Conservation (phyloP, 1,140 invertebrate species). For the Drosophila tristis region DNA sequence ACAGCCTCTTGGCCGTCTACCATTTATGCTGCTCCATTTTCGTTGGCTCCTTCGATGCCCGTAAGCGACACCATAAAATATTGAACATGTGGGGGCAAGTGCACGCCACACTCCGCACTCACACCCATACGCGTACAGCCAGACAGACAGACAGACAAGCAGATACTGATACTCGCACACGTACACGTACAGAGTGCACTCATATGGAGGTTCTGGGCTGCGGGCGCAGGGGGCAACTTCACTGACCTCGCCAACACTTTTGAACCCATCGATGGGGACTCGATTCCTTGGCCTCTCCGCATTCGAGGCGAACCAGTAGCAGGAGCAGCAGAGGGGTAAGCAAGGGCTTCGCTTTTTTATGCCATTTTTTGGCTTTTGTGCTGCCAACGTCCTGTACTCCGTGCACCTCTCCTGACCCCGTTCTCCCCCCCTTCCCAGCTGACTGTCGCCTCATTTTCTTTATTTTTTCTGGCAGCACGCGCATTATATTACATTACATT, state of each 20-base stretch:
- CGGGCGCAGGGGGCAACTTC: not conserved
- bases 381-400: conserved; percentile 40
- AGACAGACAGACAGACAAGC: not conserved
- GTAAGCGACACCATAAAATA: conserved; percentile 81
- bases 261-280: conserved; percentile 31
- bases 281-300: conserved; percentile 12
- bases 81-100: conserved; percentile 60
- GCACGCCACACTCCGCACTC: not conserved
- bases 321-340: no score
- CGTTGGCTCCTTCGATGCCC: conserved; percentile 47
- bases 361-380: conserved; percentile 60
- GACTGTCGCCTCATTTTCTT: conserved; percentile 59
- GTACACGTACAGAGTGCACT: not conserved
- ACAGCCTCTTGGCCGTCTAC: conserved; percentile 1
- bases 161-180: not conserved
- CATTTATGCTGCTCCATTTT: conserved; percentile 37
- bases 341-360: conserved; percentile 6
- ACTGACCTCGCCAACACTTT: conserved; percentile 61
- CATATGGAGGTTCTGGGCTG: not conserved
- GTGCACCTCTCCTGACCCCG: conserved; percentile 4
- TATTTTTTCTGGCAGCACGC: conserved; percentile 71
- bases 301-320: no score
- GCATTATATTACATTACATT: conserved; percentile 78
- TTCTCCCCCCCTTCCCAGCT: not conserved
- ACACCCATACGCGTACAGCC: conserved; percentile 3